phyloP scores from a whole-genome alignment of 2,113 vertebrate species.

The Cephalopholis sonnerati region DNA sequence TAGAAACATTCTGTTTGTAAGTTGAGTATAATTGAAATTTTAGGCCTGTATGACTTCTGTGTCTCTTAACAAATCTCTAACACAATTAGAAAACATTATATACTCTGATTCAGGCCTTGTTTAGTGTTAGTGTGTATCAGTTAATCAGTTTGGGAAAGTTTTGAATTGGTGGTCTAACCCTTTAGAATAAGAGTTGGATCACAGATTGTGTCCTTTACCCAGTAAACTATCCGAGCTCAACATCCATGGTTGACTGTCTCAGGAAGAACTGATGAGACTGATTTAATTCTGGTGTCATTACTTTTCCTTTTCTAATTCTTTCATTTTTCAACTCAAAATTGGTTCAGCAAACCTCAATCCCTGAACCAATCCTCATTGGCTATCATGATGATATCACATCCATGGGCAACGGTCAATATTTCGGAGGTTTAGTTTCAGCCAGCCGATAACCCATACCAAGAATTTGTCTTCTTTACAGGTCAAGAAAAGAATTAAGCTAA shows the following conservation, averaged over 20 bases:
- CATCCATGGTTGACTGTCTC: neutral
- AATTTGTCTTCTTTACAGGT: too few species aligned
- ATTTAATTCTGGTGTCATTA: neutral
- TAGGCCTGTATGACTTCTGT: neutral
- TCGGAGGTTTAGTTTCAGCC: too few species aligned
- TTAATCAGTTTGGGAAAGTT: neutral
- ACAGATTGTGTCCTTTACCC: neutral
- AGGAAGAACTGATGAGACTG: neutral
- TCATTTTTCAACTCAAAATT: neutral
- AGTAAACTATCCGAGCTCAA: neutral
- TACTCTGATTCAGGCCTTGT: neutral
- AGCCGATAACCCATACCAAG: too few species aligned
- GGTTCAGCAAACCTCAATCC: neutral
- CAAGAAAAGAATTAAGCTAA: too few species aligned
- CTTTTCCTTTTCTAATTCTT: neutral
- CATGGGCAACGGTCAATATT: too few species aligned
- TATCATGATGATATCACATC: too few species aligned
- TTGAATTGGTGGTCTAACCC: neutral
- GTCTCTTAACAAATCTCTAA: neutral
- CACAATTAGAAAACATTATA: neutral
- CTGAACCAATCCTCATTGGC: too few species aligned
- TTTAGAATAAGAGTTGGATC: neutral
- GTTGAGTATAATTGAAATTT: neutral
- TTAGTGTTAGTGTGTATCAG: neutral
- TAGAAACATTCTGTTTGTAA: neutral